Evolutionary conservation across 2,888 invertebrate species (phyloP), one percentile per base, ranked within the genome.

Genomic region (Dolichomitus sp.): DNA sequence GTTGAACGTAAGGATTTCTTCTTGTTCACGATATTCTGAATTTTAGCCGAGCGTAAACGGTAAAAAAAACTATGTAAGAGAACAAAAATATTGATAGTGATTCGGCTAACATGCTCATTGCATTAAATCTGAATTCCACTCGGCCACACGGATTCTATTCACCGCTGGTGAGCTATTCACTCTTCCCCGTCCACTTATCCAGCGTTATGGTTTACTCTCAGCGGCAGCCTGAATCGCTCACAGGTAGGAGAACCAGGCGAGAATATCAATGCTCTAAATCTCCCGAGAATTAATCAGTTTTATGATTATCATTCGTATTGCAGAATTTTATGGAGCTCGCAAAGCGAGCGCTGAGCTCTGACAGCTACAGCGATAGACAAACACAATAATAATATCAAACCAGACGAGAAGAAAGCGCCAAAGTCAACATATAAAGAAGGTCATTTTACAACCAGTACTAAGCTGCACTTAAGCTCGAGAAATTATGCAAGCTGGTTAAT

Each of bases 261-360:
- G 59, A 69, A 83, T 77, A 69, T 81, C 63, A 82, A 78, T 81
- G 72, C 61, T 75, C 83, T 70, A 54, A 72, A 83, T 78, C 73
- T 79, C 79, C 69, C 81, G 83, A 77, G 68, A 83, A 81, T 73
- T 76, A 83, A 80, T 81, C 75, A 65, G 68, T 80, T 65, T 37
- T 40, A 76, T 84, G 27, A 83, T 84, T 63, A 79, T 59, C 59
- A 80, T 80, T 74, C 69, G 57, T 50, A 65, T 30, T 75, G 69
- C 27, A 70, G 54, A 70, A 65, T 70, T 70, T 75, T 59, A 54
- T 30, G 17, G 61, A 19, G 61, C 70, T 59, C 69, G 69, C 33
- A 57, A 61, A 72, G 66, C 50, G n/a, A 54, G 59, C 59, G 80
- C 17, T 37, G 27, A 68, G 68, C 54, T 65, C 37, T 59, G 73